These are phyloP conservation scores for Micromussa lordhowensis DNA, from an alignment of 92 coral and sea anemone genomes.

Conservation along the genomic window DNA sequence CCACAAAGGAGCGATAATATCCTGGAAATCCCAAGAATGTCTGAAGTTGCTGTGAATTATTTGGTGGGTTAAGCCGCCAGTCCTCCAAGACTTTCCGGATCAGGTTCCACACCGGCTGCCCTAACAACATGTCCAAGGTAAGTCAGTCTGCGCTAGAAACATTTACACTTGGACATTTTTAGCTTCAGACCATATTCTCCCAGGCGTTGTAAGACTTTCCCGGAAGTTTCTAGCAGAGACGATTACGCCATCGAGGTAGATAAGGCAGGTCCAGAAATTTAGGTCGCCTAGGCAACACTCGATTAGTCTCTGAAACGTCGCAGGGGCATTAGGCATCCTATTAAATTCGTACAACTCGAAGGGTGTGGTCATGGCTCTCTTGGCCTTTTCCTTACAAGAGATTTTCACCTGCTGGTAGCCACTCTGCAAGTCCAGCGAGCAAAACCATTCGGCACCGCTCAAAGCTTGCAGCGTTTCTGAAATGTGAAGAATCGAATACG, in stretches of 20 bases:
- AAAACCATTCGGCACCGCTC: constrained; percentile 63
- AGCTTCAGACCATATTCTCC: constrained; percentile 58
- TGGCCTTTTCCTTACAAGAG: neutral
- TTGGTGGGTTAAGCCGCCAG: constrained; percentile 41
- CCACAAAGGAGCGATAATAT: constrained; percentile 63
- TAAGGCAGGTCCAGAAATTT: constrained; percentile 35
- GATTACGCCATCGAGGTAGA: constrained; percentile 59
- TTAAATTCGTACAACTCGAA: constrained; percentile 46
- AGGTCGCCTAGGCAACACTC: constrained; percentile 59
- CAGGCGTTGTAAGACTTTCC: constrained; percentile 39
- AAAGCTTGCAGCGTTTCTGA: constrained; percentile 64
- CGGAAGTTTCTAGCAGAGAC: constrained; percentile 48
- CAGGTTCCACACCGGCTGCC: constrained; percentile 44
- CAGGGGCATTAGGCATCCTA: constrained; percentile 62
- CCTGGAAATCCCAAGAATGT: constrained; percentile 68
- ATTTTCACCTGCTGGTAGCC: constrained; percentile 49
- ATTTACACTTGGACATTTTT: constrained; percentile 62
- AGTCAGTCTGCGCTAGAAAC: constrained; percentile 40
- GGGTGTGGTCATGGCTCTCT: neutral
- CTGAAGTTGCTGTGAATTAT: constrained; percentile 56
- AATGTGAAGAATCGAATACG: constrained; percentile 59
- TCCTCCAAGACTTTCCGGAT: constrained; percentile 44
- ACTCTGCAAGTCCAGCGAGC: constrained; percentile 70
- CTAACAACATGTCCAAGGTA: constrained; percentile 72
- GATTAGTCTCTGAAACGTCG: constrained; percentile 58